Evolutionary conservation across 2,797 vertebrate species (phyloP).

Genomic region (Myotis findleyi): DNA sequence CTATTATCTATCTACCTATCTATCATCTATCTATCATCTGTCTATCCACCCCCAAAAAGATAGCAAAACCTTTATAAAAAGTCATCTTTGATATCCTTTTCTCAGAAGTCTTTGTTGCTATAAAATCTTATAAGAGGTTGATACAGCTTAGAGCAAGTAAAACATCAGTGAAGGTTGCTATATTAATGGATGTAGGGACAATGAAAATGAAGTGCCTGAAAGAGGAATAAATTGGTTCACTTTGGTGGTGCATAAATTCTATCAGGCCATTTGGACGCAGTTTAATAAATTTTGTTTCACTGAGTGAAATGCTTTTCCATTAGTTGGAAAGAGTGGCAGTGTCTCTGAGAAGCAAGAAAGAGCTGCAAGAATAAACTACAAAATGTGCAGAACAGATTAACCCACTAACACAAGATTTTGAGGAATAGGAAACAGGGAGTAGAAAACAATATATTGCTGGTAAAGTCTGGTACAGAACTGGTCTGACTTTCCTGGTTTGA

Average conservation of each 20-base stretch:
- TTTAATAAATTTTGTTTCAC: constrained; percentile 76
- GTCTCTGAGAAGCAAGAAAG: constrained; percentile 35
- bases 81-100: constrained; percentile 77
- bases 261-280: constrained; percentile 63
- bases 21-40: background rate
- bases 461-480: background rate
- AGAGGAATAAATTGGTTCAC: constrained; percentile 74
- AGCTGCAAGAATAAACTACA: background rate
- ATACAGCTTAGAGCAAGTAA: constrained; percentile 72
- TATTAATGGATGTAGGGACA: constrained; percentile 76
- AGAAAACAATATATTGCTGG: background rate
- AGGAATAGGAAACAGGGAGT: background rate
- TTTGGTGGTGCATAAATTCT: constrained; percentile 76
- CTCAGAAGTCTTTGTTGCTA: constrained; percentile 60
- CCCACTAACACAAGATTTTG: background rate
- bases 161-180: constrained; percentile 58
- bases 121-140: constrained; percentile 68
- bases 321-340: constrained; percentile 7
- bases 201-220: constrained; percentile 71
- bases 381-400: constrained; percentile 1
- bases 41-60: background rate
- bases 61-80: constrained; percentile 68
- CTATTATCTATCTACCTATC: background rate
- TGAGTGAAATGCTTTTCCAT: constrained; percentile 60
- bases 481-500: background rate